Base-by-base conservation (phyloP, 2,113 vertebrate species). In the Ranitomeya variabilis region DNA sequence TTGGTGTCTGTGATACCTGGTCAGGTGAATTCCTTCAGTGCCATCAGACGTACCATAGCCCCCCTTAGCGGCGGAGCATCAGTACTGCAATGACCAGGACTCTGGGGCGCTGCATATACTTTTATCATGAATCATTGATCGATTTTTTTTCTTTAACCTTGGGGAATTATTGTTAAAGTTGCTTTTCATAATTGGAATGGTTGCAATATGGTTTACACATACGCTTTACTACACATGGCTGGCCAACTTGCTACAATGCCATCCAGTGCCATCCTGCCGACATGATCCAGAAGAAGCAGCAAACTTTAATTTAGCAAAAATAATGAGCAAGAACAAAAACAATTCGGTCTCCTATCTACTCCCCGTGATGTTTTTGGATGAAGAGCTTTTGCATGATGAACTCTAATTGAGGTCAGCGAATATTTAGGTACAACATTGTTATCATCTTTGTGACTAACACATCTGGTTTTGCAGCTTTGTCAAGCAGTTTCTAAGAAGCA, bases 401-500 rank as follows among this genome's bases (percentile, higher is more conserved):
- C 73, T 76, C 16, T 76, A 76, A 76, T 52, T 76, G 21, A 76
- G 73, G 73, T 76, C 73, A 76, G 73, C 0, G 18, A 52, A 52
- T 76, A 76, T 76, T 76, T 76, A 52, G 7, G 4, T 76, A 21
- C 73, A 76, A 52, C 45, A 52, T 76, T 74, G 71, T 74, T 76
- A 76, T 76, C 73, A 52, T 76, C 73, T 52, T 51, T 26, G 3
- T 86, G 74, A 78, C 59, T 78, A 64, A 62, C 57, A 64, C 74
- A 78, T 86, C 73, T 64, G 60, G 85, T 23, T 78, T 62, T 51
- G 73, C 66, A 45, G 73, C 71, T 86, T 76, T 86, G 55, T 67
- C 66, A 23, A 57, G n/a, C 23, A 80, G 54, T 80, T 80, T 87
- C 45, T n/a, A 57, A 15, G 23, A 31, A 16, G 55, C 62, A 69